Evolutionary conservation across 2,888 invertebrate genomes (phyloP).

Genomic region (Schizaphis graminum): DNA sequence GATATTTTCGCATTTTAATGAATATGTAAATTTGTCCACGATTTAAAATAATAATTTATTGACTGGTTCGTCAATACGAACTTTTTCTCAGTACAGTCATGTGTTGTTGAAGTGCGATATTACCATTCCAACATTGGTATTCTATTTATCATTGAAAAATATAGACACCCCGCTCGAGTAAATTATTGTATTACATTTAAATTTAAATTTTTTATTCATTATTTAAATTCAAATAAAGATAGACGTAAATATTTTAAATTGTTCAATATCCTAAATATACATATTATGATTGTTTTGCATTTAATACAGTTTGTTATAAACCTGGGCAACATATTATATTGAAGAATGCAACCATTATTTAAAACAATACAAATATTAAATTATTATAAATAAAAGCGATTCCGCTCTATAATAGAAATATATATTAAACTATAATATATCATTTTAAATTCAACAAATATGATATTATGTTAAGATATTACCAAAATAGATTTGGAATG

Average conservation of each 20-base stretch:
- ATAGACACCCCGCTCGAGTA: too few relatives aligned
- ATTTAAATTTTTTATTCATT: too few relatives aligned
- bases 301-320: not conserved
- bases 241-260: not conserved
- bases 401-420: not conserved
- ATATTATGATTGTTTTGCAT: not conserved
- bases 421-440: not conserved
- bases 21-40: too few relatives aligned
- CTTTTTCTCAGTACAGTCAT: too few relatives aligned
- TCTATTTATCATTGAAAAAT: too few relatives aligned
- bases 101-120: too few relatives aligned
- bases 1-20: too few relatives aligned
- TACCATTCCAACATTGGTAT: too few relatives aligned
- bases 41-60: too few relatives aligned
- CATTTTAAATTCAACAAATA: not conserved
- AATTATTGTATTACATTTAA: too few relatives aligned
- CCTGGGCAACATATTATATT: not conserved
- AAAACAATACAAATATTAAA: not conserved
- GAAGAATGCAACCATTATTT: not conserved
- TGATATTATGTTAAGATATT: not conserved
- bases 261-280: not conserved
- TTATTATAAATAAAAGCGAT: not conserved
- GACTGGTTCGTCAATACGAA: too few relatives aligned
- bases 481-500: not conserved
- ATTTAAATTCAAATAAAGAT: not conserved